Percentiles rank a stretch among this genome's conserved stretches.
phyloP scores from a whole-genome alignment of 2,113 vertebrate species.

The Butorides virescens region DNA sequence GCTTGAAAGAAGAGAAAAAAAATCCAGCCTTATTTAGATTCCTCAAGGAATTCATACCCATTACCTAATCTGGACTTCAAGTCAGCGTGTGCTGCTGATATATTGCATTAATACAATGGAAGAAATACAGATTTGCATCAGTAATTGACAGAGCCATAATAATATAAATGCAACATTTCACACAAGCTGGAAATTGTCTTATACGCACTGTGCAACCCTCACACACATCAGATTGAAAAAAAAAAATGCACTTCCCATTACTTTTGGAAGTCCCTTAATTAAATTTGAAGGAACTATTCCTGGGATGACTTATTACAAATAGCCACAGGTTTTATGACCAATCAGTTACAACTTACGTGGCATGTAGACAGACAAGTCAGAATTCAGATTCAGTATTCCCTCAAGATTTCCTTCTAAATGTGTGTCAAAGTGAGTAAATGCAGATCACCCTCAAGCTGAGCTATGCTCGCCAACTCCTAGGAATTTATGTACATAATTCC shows the following conservation, averaged over 20 bases:
- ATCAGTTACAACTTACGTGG: constrained; percentile 27
- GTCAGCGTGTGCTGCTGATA: background rate
- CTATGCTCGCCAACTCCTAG: background rate
- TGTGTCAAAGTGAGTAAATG: background rate
- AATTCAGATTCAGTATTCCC: constrained; percentile 7
- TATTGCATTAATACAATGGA: background rate
- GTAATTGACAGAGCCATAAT: background rate
- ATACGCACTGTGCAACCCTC: background rate
- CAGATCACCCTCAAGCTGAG: constrained; percentile 23
- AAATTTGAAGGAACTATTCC: background rate
- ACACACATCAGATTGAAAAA: background rate
- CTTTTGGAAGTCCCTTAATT: background rate
- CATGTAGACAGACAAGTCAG: background rate
- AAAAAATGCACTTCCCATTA: background rate
- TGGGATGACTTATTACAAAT: background rate
- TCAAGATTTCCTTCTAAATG: constrained; percentile 20
- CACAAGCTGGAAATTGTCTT: background rate
- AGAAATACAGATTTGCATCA: background rate
- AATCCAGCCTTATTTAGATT: background rate
- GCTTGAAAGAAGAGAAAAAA: background rate
- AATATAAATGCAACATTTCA: background rate
- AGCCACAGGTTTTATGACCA: constrained; percentile 19
- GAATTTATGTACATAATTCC: constrained; percentile 24
- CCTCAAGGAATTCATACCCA: background rate
- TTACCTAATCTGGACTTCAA: background rate